phyloP scores from a whole-genome alignment of 2,113 vertebrate genomes.

The Delphinus delphis region DNA sequence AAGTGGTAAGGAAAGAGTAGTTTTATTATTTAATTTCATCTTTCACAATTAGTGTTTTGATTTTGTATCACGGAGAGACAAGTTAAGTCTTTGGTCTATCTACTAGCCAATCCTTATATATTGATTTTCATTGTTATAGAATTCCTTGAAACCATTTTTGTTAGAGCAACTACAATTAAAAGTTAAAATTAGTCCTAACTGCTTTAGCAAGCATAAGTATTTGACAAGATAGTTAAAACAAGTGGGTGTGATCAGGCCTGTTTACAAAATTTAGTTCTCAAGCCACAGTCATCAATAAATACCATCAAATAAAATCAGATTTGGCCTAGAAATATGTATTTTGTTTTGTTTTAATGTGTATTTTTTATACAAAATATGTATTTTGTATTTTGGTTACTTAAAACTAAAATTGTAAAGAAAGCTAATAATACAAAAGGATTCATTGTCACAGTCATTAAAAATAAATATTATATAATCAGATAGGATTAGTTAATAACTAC shows the following conservation, averaged over 20 bases:
- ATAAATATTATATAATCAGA: background rate
- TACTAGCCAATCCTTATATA: background rate
- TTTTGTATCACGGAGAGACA: slow-evolving; percentile 37
- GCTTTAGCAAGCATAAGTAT: slow-evolving; percentile 28
- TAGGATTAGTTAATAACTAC: slow-evolving; percentile 9
- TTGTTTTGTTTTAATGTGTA: background rate
- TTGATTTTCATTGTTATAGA: background rate
- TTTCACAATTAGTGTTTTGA: background rate
- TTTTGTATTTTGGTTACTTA: slow-evolving; percentile 26
- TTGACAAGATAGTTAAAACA: slow-evolving; percentile 23
- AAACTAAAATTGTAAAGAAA: slow-evolving; percentile 50
- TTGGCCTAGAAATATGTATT: slow-evolving; percentile 28
- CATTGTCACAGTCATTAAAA: background rate
- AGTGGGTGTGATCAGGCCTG: background rate
- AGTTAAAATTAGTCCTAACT: slow-evolving; percentile 31
- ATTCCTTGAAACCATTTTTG: slow-evolving; percentile 28
- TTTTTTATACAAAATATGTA: background rate
- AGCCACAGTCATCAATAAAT: slow-evolving; percentile 33
- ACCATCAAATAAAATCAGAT: slow-evolving; percentile 24
- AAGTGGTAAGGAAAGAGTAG: slow-evolving; percentile 20
- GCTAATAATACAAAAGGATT: slow-evolving; percentile 2
- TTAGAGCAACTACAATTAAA: slow-evolving; percentile 15
- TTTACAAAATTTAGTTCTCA: slow-evolving; percentile 44
- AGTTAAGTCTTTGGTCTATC: background rate
- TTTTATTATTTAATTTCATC: slow-evolving; percentile 50